These are phyloP conservation scores for Tortrix viridana DNA, from an alignment of 2,888 invertebrate species.

Conservation along the genomic window DNA sequence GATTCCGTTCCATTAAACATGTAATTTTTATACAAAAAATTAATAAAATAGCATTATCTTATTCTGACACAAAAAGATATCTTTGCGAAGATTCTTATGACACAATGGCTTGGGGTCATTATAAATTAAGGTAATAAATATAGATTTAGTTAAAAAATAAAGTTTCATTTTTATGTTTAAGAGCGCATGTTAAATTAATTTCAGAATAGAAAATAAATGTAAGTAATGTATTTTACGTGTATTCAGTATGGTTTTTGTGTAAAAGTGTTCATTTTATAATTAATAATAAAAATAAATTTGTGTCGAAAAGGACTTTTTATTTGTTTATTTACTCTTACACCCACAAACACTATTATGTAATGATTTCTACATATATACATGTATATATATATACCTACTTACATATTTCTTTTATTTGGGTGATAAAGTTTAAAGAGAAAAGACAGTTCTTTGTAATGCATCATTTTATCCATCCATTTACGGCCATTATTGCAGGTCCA, in stretches of 20 bases:
- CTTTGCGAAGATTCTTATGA: conserved; percentile 15
- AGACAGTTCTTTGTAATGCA: conserved; percentile 2
- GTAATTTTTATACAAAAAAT: conserved; percentile 43
- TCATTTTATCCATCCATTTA: conserved; percentile 40
- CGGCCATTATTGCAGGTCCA: conserved; percentile 44
- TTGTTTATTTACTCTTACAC: too few species aligned
- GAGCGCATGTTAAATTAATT: background rate
- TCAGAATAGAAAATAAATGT: background rate
- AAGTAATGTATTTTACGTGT: too few species aligned
- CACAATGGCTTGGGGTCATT: conserved; percentile 39
- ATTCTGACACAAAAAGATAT: conserved; percentile 34
- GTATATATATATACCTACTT: background rate
- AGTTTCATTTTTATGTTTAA: background rate
- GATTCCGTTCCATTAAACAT: conserved; percentile 43
- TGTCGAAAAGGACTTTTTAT: too few species aligned
- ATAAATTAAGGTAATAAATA: conserved; percentile 27
- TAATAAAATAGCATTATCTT: conserved; percentile 39
- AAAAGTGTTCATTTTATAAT: too few species aligned
- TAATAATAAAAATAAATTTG: too few species aligned
- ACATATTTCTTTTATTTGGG: background rate
- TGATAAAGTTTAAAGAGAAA: background rate
- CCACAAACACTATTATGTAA: too few species aligned
- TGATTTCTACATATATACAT: background rate
- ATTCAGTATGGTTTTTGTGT: too few species aligned
- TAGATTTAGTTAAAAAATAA: background rate